Conservation (phyloP, 2,113 vertebrate species). For the Corythoichthys haematopterus region DNA sequence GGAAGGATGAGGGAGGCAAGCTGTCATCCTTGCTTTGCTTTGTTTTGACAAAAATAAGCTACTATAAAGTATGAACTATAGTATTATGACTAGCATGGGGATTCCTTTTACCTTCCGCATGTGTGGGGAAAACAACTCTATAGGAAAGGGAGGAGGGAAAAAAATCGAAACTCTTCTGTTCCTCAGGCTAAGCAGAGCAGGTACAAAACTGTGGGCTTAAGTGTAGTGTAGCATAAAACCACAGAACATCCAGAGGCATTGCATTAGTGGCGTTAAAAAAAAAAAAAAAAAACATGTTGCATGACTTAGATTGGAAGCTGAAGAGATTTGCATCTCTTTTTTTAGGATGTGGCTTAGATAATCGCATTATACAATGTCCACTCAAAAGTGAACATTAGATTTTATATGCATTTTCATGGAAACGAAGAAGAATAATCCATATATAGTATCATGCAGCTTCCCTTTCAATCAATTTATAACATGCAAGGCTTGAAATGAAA, state of each 20-base stretch:
- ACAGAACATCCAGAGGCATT: conserved; percentile 28
- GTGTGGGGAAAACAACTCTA: conserved; percentile 26
- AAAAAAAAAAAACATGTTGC: conserved; percentile 11
- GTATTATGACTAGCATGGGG: conserved; percentile 20
- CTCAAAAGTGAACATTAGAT: background rate
- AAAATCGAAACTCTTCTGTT: conserved; percentile 14
- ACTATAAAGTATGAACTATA: conserved; percentile 45
- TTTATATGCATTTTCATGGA: background rate
- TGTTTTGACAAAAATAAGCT: conserved; percentile 31
- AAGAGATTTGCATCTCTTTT: conserved; percentile 32
- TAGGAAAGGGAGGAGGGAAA: conserved; percentile 15
- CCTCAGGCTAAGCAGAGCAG: conserved; percentile 20
- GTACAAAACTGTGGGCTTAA: conserved; percentile 17
- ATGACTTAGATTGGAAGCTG: conserved; percentile 21
- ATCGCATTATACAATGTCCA: conserved; percentile 17
- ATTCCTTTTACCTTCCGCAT: conserved; percentile 18
- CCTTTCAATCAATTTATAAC: background rate
- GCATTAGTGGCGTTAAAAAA: conserved; percentile 19
- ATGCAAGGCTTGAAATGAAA: background rate
- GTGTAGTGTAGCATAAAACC: conserved; percentile 27
- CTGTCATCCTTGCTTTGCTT: conserved; percentile 41
- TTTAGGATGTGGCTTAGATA: conserved; percentile 17
- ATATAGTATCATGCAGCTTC: background rate
- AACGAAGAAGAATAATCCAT: background rate
- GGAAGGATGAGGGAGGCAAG: conserved; percentile 8